Conservation (phyloP, 2,797 vertebrate species). For the Chelonia mydas region DNA sequence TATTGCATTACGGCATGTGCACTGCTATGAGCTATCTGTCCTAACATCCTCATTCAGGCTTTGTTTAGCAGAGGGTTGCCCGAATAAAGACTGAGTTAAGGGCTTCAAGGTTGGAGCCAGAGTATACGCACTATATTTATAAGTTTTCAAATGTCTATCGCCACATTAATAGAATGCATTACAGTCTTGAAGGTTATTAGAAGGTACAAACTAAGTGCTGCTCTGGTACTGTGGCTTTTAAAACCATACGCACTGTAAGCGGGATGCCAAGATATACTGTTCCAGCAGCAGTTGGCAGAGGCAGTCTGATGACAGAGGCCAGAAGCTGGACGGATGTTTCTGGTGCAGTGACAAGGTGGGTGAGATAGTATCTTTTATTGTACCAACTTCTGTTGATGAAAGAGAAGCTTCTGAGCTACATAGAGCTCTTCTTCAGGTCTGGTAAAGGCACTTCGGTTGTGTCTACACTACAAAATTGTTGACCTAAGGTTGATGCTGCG, state of each 20-base stretch:
- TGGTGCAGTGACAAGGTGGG: not conserved
- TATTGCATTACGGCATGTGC: not conserved
- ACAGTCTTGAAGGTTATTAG: not conserved
- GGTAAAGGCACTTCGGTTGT: not conserved
- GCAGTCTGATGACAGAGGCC: not conserved
- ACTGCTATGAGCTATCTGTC: not conserved
- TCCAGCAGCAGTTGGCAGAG: not conserved
- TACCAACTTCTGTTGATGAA: not conserved
- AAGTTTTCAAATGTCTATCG: not conserved
- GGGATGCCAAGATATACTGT: not conserved
- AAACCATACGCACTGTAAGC: not conserved
- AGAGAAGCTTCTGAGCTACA: not conserved
- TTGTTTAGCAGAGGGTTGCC: not conserved
- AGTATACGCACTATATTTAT: not conserved
- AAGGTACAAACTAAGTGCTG: not conserved
- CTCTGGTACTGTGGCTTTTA: not conserved
- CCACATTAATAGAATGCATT: not conserved
- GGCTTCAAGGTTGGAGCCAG: not conserved
- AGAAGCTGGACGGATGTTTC: not conserved
- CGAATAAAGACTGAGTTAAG: not conserved
- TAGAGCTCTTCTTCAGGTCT: not conserved
- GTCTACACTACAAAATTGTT: no score
- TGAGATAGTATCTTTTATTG: not conserved
- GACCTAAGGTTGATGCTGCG: not conserved
- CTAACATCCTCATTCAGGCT: not conserved